Evolutionary conservation across 1,140 invertebrate genomes (phyloP), one percentile per base, ranked within the genome.

Genomic region (Ostrea edulis): DNA sequence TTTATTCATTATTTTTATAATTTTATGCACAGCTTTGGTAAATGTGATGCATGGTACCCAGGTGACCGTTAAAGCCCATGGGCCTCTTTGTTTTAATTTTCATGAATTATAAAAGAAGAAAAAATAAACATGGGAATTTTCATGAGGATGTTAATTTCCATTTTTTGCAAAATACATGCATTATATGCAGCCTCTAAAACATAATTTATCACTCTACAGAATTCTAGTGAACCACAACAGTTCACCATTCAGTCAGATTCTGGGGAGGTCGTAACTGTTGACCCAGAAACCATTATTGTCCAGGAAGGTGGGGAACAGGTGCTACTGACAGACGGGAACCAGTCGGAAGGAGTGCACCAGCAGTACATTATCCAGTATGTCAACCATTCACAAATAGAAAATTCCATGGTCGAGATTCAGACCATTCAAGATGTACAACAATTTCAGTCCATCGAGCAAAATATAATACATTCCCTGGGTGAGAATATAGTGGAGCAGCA

Each of bases 281-380:
- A 92, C 53, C 93, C 92, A 17, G 93, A 93, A 65, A 93, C 93
- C 20, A 94, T 94, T 84, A 93, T 94, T 65, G 93, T 94, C 17
- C 93, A 93, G 82, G 90, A 94, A 82, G 92, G 93, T 65, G 93
- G 92, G 11, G 90, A 91, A 44, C 91, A 93, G 87, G 89, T 94
- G 44, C 71, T 93, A 35, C 82, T 92, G 12, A 89, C 93, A 58
- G 91, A 92, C 25, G 91, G 87, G 35, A 89, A 87, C 14, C 85
- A 88, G 11, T 90, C 89, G 2, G 71, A 90, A 11, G 90, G 90
- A 22, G 93, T 92, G 4, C 89, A 89, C 68, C 92, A 93, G 87
- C 89, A 91, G 77, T 94, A 91, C 84, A 90, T 93, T 17, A 93
- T 93, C 54, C 92, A 93, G 89, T 94, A 94, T 84, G 89, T 93